These are phyloP conservation scores for Hestina assimilis DNA, from an alignment of 1,140 invertebrate genomes.

Conservation along the genomic window DNA sequence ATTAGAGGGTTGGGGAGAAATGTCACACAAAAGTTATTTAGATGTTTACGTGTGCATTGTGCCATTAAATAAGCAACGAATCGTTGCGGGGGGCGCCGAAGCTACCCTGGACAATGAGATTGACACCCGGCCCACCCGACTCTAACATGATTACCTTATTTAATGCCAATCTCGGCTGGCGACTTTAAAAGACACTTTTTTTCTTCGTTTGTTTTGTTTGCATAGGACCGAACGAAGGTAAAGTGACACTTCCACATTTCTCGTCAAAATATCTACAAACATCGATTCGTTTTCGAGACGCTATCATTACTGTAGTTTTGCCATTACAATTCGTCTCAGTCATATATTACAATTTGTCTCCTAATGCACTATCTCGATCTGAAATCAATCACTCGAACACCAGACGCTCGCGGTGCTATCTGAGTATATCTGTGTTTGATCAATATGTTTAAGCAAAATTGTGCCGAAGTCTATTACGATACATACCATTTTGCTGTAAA, in stretches of 20 bases:
- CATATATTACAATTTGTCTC: conserved; percentile 27
- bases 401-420: conserved; percentile 6
- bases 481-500: not conserved
- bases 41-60: conserved; percentile 76
- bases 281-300: not conserved
- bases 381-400: conserved; percentile 29
- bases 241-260: not conserved
- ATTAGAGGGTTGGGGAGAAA: conserved; percentile 68
- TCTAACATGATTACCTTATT: conserved; percentile 67
- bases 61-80: conserved; percentile 75
- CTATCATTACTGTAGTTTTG: conserved; percentile 2
- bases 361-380: conserved; percentile 20
- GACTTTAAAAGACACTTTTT: conserved; percentile 37
- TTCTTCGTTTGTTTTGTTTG: conserved; percentile 13
- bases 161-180: conserved; percentile 45
- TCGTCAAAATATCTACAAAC: not conserved
- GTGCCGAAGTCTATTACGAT: not conserved
- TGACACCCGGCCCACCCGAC: conserved; percentile 53
- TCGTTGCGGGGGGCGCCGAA: conserved; percentile 52
- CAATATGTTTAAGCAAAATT: not conserved
- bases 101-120: conserved; percentile 61
- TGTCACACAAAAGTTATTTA: conserved; percentile 76
- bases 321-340: conserved; percentile 14
- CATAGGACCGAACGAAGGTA: not conserved
- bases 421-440: not conserved